A percentile compares a stretch with the other conserved stretches of the same genome.
phyloP scores from a whole-genome alignment of 1,140 invertebrate genomes.

The Amphibalanus amphitrite region DNA sequence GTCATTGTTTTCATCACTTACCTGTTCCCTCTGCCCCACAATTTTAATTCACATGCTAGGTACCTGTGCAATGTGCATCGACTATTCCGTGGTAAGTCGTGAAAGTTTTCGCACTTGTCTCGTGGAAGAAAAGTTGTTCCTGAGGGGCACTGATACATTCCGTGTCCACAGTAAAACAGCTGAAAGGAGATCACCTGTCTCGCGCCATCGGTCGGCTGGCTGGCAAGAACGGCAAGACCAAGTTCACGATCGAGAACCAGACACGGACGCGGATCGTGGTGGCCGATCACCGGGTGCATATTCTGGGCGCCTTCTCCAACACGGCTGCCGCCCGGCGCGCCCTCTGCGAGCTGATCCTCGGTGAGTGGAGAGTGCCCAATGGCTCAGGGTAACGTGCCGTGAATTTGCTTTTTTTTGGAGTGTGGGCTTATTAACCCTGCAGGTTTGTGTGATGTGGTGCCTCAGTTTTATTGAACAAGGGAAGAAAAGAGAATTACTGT shows the following conservation, averaged over 20 bases:
- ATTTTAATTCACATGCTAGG: no score
- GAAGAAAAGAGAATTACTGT: no score
- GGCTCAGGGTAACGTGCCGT: no score
- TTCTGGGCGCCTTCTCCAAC: conserved; percentile 94
- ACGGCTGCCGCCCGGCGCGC: conserved; percentile 85
- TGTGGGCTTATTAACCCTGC: background rate
- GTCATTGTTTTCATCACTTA: no score
- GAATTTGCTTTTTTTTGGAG: conserved; percentile 4
- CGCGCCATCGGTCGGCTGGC: conserved; percentile 90
- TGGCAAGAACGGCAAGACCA: conserved; percentile 92
- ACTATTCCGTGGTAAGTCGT: no score
- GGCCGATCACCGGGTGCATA: conserved; percentile 91
- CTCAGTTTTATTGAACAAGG: no score
- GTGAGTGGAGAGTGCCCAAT: conserved; percentile 30
- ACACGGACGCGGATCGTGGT: conserved; percentile 97
- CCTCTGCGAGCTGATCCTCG: conserved; percentile 95
- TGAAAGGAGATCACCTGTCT: conserved; percentile 89
- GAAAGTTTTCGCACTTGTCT: no score
- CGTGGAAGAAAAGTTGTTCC: no score
- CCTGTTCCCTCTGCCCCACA: no score
- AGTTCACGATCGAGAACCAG: conserved; percentile 97
- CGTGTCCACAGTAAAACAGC: conserved; percentile 67
- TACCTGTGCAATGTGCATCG: no score
- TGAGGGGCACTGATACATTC: no score
- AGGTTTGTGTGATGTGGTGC: background rate